These are phyloP conservation scores for Lasiurus borealis DNA, from an alignment of 2,113 vertebrate species.

Conservation along the genomic window DNA sequence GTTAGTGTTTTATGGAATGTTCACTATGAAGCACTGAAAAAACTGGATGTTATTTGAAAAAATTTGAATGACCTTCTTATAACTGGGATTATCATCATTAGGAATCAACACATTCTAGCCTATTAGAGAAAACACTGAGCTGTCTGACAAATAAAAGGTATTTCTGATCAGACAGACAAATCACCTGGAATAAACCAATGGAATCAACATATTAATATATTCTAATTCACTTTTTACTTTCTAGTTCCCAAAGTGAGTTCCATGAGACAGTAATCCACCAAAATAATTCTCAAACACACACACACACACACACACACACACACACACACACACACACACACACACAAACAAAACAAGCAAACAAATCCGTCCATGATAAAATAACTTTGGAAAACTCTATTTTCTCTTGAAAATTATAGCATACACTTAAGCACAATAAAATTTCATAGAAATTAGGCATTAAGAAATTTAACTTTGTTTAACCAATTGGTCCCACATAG, in stretches of 20 bases:
- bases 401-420: slow-evolving; percentile 30
- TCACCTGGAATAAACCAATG: not conserved
- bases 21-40: not conserved
- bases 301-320: not conserved
- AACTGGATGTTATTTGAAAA: not conserved
- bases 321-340: not conserved
- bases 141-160: not conserved
- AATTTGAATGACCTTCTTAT: not conserved
- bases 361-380: not conserved
- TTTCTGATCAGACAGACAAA: not conserved
- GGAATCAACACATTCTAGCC: not conserved
- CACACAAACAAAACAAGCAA: not conserved
- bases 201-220: not conserved
- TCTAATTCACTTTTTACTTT: slow-evolving; percentile 1
- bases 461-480: slow-evolving; percentile 36
- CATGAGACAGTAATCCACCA: not conserved
- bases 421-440: not conserved
- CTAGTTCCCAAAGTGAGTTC: not conserved
- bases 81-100: not conserved
- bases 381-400: not conserved
- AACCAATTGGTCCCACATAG: not conserved
- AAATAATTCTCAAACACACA: not conserved
- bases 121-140: not conserved
- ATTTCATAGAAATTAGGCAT: slow-evolving; percentile 17
- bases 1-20: not conserved